Conservation (phyloP, 2,888 invertebrate genomes). For the Ennomos quercinarius region DNA sequence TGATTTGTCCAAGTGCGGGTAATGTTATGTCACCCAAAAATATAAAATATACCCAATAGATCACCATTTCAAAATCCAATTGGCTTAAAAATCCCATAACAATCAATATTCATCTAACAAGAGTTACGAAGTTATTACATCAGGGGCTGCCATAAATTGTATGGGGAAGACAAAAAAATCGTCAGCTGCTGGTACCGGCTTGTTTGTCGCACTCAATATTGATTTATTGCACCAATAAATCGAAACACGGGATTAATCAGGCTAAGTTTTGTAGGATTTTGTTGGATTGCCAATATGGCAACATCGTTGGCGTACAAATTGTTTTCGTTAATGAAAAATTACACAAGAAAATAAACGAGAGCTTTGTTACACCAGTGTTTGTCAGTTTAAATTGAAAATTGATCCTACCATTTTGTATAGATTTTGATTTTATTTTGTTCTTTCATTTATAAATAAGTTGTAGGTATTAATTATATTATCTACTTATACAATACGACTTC, state of each 20-base stretch:
- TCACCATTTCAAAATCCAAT: constrained; percentile 19
- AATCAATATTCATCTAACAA: constrained; percentile 36
- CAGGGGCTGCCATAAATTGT: constrained; percentile 52
- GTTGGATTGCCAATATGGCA: constrained; percentile 67
- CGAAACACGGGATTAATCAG: constrained; percentile 77
- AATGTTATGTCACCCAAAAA: too few relatives aligned
- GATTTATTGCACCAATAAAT: constrained; percentile 81
- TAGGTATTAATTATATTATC: too few relatives aligned
- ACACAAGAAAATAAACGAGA: constrained; percentile 32
- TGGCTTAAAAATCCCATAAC: constrained; percentile 16
- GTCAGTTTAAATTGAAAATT: constrained; percentile 18
- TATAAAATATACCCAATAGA: neutral
- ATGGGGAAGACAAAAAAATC: constrained; percentile 62
- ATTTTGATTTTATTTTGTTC: too few relatives aligned
- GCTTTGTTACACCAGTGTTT: constrained; percentile 31
- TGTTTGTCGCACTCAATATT: constrained; percentile 70
- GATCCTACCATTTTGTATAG: neutral
- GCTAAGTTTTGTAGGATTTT: constrained; percentile 72
- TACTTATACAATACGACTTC: too few relatives aligned
- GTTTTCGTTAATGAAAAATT: constrained; percentile 41
- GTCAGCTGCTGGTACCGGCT: constrained; percentile 49
- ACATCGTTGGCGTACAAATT: constrained; percentile 45
- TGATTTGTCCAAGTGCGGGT: too few relatives aligned
- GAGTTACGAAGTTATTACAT: constrained; percentile 49
- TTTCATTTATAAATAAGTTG: too few relatives aligned